Evolutionary conservation across 1,140 invertebrate genomes (phyloP), one percentile per base, ranked within the genome.

Genomic region (Dinothrombium tinctorium): DNA sequence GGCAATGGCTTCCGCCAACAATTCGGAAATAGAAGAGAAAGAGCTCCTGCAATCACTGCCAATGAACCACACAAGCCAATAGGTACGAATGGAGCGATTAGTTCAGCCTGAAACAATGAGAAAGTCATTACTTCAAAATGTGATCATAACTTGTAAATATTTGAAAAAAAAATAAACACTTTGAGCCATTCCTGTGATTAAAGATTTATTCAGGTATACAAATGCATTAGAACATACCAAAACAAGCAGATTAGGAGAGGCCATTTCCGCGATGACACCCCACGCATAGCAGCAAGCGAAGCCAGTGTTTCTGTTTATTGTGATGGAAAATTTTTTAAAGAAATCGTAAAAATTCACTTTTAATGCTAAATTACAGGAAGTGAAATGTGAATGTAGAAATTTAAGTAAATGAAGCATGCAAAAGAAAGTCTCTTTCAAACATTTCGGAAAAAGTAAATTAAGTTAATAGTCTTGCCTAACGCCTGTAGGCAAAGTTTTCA

Each of bases 401-500:
- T 6, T 28, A n/a, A 28, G n/a, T 7, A 28, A n/a, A 28, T 8
- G 26, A 28, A 28, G n/a, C 26, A 28, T 28, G 26, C 7, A 28
- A 28, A 28, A n/a, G n/a, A 28, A 28, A 28, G 26, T 28, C 26
- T 8, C n/a, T 36, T 40, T 15, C 11, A 24, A 32, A 21, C 15
- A 39, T 17, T 39, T 2, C 5, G 7, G 2, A 31, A 14, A 9
- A 8, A 8, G n/a, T 9, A 29, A 20, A 2, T 28, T 19, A 2
- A 31, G 15, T 36, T 21, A 21, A 15, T 31, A 12, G 3, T 17
- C n/a, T 43, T 43, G 46, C 47, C 47, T 43, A 14, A 49, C 38
- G 12, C 47, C 47, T 0, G 49, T 50, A 20, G 49, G 49, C 23
- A 50, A 40, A 9, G 44, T 45, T 36, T 50, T 50, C 2, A 42